Conservation (phyloP, 2,888 invertebrate species). For the Cynaeus angustus region DNA sequence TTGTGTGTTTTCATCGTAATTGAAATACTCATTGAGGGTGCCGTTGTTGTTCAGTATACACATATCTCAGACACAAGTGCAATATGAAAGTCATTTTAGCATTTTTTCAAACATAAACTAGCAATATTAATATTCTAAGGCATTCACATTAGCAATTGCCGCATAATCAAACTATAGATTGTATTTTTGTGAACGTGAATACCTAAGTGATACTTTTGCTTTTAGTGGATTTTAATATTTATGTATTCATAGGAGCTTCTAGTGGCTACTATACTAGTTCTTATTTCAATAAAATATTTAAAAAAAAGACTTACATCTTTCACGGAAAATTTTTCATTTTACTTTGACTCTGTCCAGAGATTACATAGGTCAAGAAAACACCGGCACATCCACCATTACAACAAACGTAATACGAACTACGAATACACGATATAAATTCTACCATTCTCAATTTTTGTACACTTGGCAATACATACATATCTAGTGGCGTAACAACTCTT, state of each 20-base stretch:
- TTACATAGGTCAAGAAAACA: too few relatives aligned
- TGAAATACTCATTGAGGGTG: constrained; percentile 55
- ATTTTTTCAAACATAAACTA: constrained; percentile 56
- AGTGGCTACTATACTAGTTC: constrained; percentile 65
- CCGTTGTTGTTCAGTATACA: constrained; percentile 56
- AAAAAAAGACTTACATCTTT: constrained; percentile 22
- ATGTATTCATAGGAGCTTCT: constrained; percentile 65
- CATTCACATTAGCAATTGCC: constrained; percentile 56
- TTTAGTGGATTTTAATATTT: constrained; percentile 68
- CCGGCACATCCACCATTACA: too few relatives aligned
- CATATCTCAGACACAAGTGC: constrained; percentile 65
- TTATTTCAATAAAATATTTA: constrained; percentile 64
- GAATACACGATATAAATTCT: too few relatives aligned
- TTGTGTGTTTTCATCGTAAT: constrained; percentile 31
- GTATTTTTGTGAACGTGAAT: constrained; percentile 69
- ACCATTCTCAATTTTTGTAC: too few relatives aligned
- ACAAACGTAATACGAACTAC: too few relatives aligned
- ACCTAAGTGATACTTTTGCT: constrained; percentile 67
- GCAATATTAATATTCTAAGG: constrained; percentile 60
- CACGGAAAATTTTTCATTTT: too few relatives aligned
- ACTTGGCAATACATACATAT: too few relatives aligned
- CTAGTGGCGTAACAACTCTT: too few relatives aligned
- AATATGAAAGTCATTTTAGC: constrained; percentile 57
- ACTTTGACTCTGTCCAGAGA: too few relatives aligned
- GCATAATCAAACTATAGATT: constrained; percentile 61